A percentile compares a stretch with the other conserved stretches of the same genome.
Evolutionary conservation across 23 tunicate genomes (phyloP).

Genomic region (Ciona savignyi): DNA sequence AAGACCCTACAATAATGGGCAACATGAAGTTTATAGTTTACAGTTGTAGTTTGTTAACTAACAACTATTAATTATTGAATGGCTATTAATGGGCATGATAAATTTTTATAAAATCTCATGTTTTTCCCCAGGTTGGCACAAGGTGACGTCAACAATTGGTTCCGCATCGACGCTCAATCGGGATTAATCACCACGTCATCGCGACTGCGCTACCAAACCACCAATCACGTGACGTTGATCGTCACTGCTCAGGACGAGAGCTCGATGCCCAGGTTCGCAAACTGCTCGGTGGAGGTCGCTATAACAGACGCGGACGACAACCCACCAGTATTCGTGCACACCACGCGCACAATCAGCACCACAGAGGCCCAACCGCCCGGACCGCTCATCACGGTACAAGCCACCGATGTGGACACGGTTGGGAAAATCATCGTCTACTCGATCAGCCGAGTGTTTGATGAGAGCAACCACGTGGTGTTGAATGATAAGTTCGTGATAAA

Average conservation of each 20-base stretch:
- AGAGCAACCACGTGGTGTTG: neutral
- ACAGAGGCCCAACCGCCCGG: conserved; percentile 1
- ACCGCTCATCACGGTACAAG: conserved; percentile 8
- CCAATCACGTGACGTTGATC: conserved; percentile 10
- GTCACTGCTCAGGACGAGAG: conserved; percentile 57
- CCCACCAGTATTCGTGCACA: conserved; percentile 38
- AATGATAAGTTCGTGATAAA: neutral
- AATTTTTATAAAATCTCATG: too few relatives aligned
- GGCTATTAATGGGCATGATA: too few relatives aligned
- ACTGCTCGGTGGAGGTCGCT: conserved; percentile 13
- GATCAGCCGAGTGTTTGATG: too few relatives aligned
- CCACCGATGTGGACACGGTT: conserved; percentile 55
- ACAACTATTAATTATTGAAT: too few relatives aligned
- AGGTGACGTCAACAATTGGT: conserved; percentile 66
- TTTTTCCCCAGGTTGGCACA: conserved; percentile 29
- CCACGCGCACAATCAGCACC: conserved; percentile 10
- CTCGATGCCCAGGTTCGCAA: conserved; percentile 11
- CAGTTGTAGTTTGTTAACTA: too few relatives aligned
- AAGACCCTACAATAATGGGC: too few relatives aligned
- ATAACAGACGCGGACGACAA: conserved; percentile 75
- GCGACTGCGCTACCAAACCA: conserved; percentile 19
- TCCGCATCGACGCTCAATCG: conserved; percentile 23
- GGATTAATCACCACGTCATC: conserved; percentile 48
- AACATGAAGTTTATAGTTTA: too few relatives aligned
- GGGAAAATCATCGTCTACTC: conserved; percentile 15